Base-by-base conservation (phyloP, 2,797 vertebrate genomes). In the Gambelia wislizenii region DNA sequence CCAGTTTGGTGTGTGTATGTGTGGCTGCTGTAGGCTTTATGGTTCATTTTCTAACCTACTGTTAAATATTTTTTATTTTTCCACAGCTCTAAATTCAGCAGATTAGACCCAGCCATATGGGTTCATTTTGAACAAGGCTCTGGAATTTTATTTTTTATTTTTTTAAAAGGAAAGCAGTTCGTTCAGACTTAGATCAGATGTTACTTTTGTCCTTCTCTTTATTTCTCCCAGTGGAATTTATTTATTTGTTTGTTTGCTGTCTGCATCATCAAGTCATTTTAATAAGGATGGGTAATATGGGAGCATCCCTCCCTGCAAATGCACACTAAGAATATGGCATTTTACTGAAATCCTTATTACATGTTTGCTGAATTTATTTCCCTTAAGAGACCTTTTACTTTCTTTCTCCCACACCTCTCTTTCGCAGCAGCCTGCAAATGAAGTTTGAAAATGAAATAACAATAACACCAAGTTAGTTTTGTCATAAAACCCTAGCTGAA, bases 371-470 rank as follows among this genome's bases (percentile, higher is more conserved):
- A 22, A 16, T 42, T 2, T 82, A 80, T 84, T 49, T 27, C 81
- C 36, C 72, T 90, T 93, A 47, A n/a, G 89, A 89, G 6, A 9
- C 77, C 90, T 84, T 90, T 87, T 86, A 49, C 49, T 79, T 78
- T 52, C 56, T 13, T 8, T 79, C 72, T 69, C 83, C 36, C 52
- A 47, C 52, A 42, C n/a, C n/a, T 52, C 59, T 86, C 76, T 7
- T 84, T 25, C 79, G 89, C 88, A 85, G 7, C 42, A 90, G 87
- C 30, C 42, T 75, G 39, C 52, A 87, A 89, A 90, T 86, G 83
- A 85, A 86, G 36, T 85, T n/a, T 89, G 74, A 91, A 49, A 83
- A 79, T 56, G 2, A 92, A 93, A 83, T 59, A 52, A 87, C 89
- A 75, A 36, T 78, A 70, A 64, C 30, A 79, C 44, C 22, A n/a